phyloP scores from a whole-genome alignment of 2,888 invertebrate genomes.

The Dexiosoma caninum region DNA sequence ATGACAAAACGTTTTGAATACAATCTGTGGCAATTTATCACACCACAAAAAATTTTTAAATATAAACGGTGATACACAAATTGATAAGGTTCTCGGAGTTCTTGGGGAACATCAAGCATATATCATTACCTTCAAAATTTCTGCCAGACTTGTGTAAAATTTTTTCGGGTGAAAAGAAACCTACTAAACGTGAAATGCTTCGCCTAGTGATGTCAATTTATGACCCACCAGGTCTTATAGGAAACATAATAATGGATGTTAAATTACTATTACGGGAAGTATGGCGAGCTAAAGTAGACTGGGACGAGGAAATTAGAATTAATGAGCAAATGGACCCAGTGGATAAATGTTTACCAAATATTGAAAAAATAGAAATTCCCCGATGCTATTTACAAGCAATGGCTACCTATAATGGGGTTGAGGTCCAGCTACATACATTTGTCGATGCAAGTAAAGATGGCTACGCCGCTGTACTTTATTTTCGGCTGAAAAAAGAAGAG shows the following conservation, averaged over 20 bases:
- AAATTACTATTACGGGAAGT: conserved; percentile 43
- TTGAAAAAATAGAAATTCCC: background rate
- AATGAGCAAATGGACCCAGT: conserved; percentile 12
- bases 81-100: conserved; percentile 52
- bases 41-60: conserved; percentile 5
- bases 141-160: background rate
- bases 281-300: conserved; percentile 18
- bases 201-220: conserved; percentile 27
- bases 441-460: too few species aligned
- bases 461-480: background rate
- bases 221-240: conserved; percentile 27
- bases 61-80: background rate
- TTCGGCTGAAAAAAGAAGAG: background rate
- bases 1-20: conserved; percentile 6
- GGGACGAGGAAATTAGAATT: conserved; percentile 23
- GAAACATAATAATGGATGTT: conserved; percentile 25
- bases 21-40: background rate
- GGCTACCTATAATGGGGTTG: background rate
- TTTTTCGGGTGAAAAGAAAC: background rate
- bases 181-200: conserved; percentile 32
- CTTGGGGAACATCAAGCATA: conserved; percentile 49
- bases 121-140: conserved; percentile 47
- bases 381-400: background rate
- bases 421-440: background rate
- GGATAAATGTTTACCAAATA: background rate